phyloP scores from a whole-genome alignment of 2,888 invertebrate species.

The Vesta saturnalis region DNA sequence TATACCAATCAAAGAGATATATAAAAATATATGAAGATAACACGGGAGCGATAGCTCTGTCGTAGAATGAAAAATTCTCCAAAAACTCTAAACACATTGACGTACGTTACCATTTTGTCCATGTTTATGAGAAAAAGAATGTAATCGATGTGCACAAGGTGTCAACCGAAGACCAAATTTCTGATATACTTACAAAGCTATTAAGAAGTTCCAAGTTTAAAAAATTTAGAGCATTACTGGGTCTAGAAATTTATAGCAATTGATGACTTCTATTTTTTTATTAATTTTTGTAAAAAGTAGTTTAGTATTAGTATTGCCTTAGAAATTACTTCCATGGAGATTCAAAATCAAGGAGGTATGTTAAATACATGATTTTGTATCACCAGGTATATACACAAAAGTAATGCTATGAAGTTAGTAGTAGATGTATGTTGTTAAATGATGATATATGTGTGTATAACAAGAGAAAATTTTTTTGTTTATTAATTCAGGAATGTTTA shows the following conservation, averaged over 20 bases:
- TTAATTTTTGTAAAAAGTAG: too few species aligned
- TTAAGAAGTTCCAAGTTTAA: neutral
- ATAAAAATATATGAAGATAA: slow-evolving; percentile 29
- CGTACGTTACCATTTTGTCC: slow-evolving; percentile 20
- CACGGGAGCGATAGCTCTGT: slow-evolving; percentile 19
- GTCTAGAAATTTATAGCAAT: neutral
- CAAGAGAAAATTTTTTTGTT: too few species aligned
- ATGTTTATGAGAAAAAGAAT: neutral
- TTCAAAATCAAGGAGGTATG: too few species aligned
- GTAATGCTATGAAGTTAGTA: too few species aligned
- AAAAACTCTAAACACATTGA: slow-evolving; percentile 26
- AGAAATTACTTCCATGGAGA: too few species aligned
- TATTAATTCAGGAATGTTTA: too few species aligned
- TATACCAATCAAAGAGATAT: slow-evolving; percentile 6
- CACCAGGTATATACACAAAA: too few species aligned
- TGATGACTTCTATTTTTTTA: too few species aligned
- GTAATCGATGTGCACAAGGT: neutral
- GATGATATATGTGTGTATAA: too few species aligned
- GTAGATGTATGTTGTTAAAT: too few species aligned
- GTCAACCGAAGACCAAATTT: neutral
- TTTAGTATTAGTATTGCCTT: too few species aligned
- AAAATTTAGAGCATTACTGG: neutral
- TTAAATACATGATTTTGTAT: too few species aligned
- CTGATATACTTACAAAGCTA: neutral
- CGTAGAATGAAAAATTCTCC: slow-evolving; percentile 19